These are phyloP conservation scores for Oophaga pumilio DNA, from an alignment of 2,113 vertebrate species.

Conservation along the genomic window DNA sequence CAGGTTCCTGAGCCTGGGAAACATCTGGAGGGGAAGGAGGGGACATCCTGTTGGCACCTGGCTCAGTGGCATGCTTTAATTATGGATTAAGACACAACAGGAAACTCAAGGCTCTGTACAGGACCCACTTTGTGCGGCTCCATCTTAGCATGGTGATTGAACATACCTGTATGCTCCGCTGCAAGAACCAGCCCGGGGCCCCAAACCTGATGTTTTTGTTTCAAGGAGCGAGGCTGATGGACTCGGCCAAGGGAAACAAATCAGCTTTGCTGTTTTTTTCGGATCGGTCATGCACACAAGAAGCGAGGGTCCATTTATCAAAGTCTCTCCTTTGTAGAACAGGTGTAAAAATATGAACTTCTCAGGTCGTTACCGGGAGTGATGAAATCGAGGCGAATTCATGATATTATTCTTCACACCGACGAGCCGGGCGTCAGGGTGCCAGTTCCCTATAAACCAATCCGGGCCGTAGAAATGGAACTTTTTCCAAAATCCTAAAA, in stretches of 20 bases:
- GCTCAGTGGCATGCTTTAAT: slow-evolving; percentile 42
- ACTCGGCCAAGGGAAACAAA: slow-evolving; percentile 37
- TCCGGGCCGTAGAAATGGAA: neutral
- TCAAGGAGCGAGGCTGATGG: slow-evolving; percentile 34
- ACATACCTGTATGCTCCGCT: slow-evolving; percentile 16
- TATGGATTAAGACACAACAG: slow-evolving; percentile 50
- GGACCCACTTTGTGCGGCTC: slow-evolving; percentile 41
- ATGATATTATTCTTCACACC: slow-evolving; percentile 32
- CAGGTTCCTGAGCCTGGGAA: neutral
- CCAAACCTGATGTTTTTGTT: slow-evolving; percentile 43
- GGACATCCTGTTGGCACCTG: slow-evolving; percentile 44
- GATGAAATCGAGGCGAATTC: neutral
- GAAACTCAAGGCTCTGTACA: slow-evolving; percentile 39
- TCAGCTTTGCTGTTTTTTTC: neutral
- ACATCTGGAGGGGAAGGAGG: slow-evolving; percentile 48
- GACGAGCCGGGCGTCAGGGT: neutral
- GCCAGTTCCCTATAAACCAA: neutral
- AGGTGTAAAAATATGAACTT: slow-evolving; percentile 27
- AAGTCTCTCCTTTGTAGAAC: neutral
- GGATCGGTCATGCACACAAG: no score
- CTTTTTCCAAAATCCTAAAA: slow-evolving; percentile 20
- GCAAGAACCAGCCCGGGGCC: neutral
- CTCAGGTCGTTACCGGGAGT: neutral
- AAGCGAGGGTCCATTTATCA: slow-evolving; percentile 15
- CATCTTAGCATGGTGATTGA: neutral